Conservation (phyloP, 1,140 invertebrate species). For the Homalodisca vitripennis region DNA sequence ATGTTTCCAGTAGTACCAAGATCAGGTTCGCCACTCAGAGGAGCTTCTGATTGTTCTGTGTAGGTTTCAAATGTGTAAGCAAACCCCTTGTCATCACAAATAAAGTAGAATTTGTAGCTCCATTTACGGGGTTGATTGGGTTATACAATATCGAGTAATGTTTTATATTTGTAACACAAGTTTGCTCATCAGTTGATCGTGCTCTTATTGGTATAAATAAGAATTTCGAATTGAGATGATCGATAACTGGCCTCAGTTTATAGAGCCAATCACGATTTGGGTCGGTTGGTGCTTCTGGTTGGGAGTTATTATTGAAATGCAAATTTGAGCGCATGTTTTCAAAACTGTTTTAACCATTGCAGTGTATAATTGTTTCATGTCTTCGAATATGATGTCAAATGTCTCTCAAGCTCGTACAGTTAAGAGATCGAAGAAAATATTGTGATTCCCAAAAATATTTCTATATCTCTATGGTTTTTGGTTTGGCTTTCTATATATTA, state of each 20-base stretch:
- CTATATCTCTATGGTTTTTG: background rate
- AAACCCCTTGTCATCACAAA: slow-evolving; percentile 39
- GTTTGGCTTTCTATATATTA: too few species aligned
- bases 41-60: slow-evolving; percentile 40
- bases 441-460: slow-evolving; percentile 15
- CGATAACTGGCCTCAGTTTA: slow-evolving; percentile 17
- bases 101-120: slow-evolving; percentile 44
- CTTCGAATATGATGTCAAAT: slow-evolving; percentile 1
- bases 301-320: slow-evolving; percentile 16
- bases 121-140: slow-evolving; percentile 45
- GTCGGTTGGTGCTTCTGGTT: background rate
- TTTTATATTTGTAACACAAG: slow-evolving; percentile 43
- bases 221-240: background rate
- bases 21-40: slow-evolving; percentile 37
- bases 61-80: slow-evolving; percentile 44
- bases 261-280: slow-evolving; percentile 7
- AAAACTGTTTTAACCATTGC: slow-evolving; percentile 6
- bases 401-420: background rate
- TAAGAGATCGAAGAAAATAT: slow-evolving; percentile 19
- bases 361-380: background rate
- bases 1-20: slow-evolving; percentile 41
- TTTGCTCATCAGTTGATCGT: slow-evolving; percentile 44
- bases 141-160: slow-evolving; percentile 45
- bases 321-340: slow-evolving; percentile 3
- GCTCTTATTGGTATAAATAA: slow-evolving; percentile 40